Evolutionary conservation across 2,797 vertebrate species (phyloP).

Genomic region (Huso huso): DNA sequence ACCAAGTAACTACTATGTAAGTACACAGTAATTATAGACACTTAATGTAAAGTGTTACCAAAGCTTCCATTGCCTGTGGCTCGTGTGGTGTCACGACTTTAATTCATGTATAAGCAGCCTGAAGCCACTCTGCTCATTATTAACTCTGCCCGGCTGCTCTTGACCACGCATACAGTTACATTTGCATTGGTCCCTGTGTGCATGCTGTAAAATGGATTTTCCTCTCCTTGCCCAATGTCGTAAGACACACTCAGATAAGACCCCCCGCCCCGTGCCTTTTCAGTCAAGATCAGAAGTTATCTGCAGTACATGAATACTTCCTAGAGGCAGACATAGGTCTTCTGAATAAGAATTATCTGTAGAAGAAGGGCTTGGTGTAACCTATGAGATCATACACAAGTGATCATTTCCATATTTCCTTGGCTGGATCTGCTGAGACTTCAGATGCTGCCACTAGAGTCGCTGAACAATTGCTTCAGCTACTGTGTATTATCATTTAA

Average conservation of each 20-base stretch:
- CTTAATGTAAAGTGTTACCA: too few relatives aligned
- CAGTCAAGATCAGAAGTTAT: not conserved
- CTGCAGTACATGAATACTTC: not conserved
- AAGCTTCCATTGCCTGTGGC: not conserved
- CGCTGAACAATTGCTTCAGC: too few relatives aligned
- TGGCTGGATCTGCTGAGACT: too few relatives aligned
- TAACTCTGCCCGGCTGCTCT: not conserved
- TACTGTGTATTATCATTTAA: too few relatives aligned
- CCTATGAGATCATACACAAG: not conserved
- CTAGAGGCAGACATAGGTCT: not conserved
- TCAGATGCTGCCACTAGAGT: too few relatives aligned
- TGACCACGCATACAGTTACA: too few relatives aligned
- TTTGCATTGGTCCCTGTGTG: not conserved
- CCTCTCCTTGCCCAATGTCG: not conserved
- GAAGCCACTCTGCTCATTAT: not conserved
- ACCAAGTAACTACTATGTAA: too few relatives aligned
- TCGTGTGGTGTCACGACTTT: not conserved
- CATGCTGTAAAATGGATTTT: not conserved
- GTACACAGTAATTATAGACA: too few relatives aligned
- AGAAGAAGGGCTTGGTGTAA: not conserved
- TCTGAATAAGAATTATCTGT: not conserved
- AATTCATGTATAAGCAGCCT: not conserved
- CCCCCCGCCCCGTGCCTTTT: not conserved
- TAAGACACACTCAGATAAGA: not conserved
- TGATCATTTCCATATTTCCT: not conserved